These are phyloP conservation scores for Sterrhoptilus dennistouni DNA, from an alignment of 2,113 vertebrate genomes.

Conservation along the genomic window DNA sequence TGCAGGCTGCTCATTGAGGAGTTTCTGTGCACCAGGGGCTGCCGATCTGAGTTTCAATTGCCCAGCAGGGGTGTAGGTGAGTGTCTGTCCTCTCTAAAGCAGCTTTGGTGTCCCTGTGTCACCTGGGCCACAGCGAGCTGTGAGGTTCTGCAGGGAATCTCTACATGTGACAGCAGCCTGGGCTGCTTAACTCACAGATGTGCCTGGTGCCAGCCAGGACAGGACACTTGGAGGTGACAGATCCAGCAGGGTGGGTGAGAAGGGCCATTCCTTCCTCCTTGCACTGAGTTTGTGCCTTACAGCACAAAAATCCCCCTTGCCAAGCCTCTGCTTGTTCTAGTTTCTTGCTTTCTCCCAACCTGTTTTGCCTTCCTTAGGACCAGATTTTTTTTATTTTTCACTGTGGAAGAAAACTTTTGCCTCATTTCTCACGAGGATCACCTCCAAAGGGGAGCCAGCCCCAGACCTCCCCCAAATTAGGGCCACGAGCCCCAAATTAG, in stretches of 20 bases:
- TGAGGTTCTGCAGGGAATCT: background rate
- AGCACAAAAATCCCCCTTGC: background rate
- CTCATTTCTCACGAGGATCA: fast-evolving
- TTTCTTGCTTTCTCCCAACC: background rate
- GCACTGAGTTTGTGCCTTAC: background rate
- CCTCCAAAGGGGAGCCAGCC: background rate
- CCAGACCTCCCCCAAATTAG: background rate
- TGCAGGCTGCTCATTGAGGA: background rate
- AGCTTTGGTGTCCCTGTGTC: background rate
- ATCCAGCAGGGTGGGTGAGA: background rate
- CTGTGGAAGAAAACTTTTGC: background rate
- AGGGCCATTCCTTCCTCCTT: background rate
- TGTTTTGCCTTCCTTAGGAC: background rate
- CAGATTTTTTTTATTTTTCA: background rate
- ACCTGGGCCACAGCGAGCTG: background rate
- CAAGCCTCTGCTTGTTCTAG: background rate
- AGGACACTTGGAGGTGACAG: background rate
- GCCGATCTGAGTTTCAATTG: background rate
- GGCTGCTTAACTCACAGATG: background rate
- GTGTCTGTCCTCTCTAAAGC: background rate
- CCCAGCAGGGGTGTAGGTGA: background rate
- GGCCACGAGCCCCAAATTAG: background rate
- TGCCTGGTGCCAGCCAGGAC: too few relatives aligned
- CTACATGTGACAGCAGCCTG: background rate
- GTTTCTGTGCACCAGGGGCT: fast-evolving